A percentile compares a stretch with the other conserved stretches of the same genome.
Conservation (phyloP, 2,888 invertebrate genomes). For the Sesia bembeciformis region DNA sequence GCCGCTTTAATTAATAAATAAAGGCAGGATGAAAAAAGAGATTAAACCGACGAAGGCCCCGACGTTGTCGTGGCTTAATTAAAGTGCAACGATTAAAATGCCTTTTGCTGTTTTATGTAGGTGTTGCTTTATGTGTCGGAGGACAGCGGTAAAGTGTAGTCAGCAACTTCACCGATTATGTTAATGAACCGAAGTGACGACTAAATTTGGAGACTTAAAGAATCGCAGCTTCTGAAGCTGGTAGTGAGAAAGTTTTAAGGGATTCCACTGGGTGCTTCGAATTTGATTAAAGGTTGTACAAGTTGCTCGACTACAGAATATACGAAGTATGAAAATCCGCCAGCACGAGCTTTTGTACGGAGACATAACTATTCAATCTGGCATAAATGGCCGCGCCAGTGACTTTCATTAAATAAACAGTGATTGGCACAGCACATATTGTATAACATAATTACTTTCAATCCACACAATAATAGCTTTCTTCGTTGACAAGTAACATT, state of each 20-base stretch:
- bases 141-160: not conserved
- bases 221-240: not conserved
- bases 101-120: conserved; percentile 8
- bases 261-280: not conserved
- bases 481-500: too few relatives aligned
- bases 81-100: conserved; percentile 51
- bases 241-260: not conserved
- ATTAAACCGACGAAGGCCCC: conserved; percentile 18
- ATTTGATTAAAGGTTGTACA: not conserved
- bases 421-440: too few relatives aligned
- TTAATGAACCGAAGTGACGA: not conserved
- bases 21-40: conserved; percentile 37
- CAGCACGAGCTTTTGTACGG: too few relatives aligned
- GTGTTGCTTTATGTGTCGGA: not conserved
- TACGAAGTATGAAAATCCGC: too few relatives aligned
- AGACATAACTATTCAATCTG: too few relatives aligned
- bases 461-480: too few relatives aligned
- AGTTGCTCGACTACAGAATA: too few relatives aligned
- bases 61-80: conserved; percentile 38
- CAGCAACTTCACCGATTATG: not conserved
- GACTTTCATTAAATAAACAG: too few relatives aligned
- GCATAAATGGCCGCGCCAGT: too few relatives aligned
- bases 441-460: too few relatives aligned
- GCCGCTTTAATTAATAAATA: conserved; percentile 52
- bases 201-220: not conserved